Conservation (phyloP, 92 coral and sea anemone species). For the Ricordea florida region DNA sequence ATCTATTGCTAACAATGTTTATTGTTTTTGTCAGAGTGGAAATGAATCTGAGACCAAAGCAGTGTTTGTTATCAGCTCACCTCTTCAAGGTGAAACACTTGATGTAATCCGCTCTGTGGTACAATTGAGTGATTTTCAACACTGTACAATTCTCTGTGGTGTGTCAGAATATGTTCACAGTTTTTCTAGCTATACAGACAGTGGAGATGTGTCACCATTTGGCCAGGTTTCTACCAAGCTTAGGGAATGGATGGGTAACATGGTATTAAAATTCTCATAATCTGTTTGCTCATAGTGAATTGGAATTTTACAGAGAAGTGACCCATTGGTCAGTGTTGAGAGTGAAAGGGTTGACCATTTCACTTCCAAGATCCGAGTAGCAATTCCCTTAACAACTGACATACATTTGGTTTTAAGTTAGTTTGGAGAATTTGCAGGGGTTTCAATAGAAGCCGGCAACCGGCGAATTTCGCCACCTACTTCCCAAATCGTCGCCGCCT, state of each 20-base stretch:
- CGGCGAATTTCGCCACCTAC: too few relatives aligned
- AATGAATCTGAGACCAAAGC: conserved; percentile 93
- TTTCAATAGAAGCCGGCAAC: too few relatives aligned
- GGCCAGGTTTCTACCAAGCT: conserved; percentile 80
- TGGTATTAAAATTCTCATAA: conserved; percentile 42
- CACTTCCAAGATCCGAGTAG: too few relatives aligned
- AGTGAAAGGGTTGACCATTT: too few relatives aligned
- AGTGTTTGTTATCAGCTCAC: conserved; percentile 83
- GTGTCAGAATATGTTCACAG: conserved; percentile 78
- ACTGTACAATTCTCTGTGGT: conserved; percentile 82
- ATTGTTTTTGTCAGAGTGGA: conserved; percentile 71
- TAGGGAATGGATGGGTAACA: conserved; percentile 94
- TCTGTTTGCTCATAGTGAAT: neutral
- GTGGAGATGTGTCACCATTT: conserved; percentile 73
- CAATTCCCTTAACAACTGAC: too few relatives aligned
- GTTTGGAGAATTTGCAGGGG: too few relatives aligned
- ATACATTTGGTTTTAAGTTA: too few relatives aligned
- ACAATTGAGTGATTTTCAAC: conserved; percentile 92
- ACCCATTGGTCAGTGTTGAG: too few relatives aligned
- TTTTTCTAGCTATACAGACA: conserved; percentile 61
- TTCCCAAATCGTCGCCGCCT: too few relatives aligned
- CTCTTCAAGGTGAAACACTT: conserved; percentile 78
- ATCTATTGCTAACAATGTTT: too few relatives aligned
- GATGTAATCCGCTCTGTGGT: conserved; percentile 69
- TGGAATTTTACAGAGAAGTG: too few relatives aligned